Conservation (phyloP, 2,113 vertebrate species). For the Zeus faber region DNA sequence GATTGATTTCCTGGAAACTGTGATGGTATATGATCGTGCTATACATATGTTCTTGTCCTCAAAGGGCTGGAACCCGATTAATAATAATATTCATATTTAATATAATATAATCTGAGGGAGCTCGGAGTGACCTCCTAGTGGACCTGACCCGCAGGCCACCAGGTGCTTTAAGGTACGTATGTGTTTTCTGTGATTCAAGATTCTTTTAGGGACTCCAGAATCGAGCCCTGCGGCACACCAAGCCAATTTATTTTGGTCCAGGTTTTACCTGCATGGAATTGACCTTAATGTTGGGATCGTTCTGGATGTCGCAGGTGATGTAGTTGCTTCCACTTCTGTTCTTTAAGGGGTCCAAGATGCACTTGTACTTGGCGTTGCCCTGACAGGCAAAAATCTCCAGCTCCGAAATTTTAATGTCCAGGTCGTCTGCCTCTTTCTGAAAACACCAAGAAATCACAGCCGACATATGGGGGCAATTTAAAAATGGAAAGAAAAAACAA, state of each 20-base stretch:
- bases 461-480: too few relatives aligned
- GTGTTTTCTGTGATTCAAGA: background rate
- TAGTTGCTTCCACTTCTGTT: slow-evolving; percentile 60
- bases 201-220: background rate
- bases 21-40: too few relatives aligned
- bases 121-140: too few relatives aligned
- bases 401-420: slow-evolving; percentile 78
- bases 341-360: slow-evolving; percentile 69
- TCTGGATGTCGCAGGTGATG: slow-evolving; percentile 75
- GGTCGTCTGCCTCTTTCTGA: slow-evolving; percentile 86
- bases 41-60: too few relatives aligned
- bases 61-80: too few relatives aligned
- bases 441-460: slow-evolving; percentile 20
- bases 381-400: slow-evolving; percentile 70
- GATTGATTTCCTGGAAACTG: background rate
- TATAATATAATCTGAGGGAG: too few relatives aligned
- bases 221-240: too few relatives aligned
- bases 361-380: slow-evolving; percentile 44
- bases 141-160: too few relatives aligned
- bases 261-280: slow-evolving; percentile 45
- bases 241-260: background rate
- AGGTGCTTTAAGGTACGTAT: too few relatives aligned
- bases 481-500: too few relatives aligned
- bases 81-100: too few relatives aligned
- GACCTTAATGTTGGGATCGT: background rate